A percentile compares a stretch with the other conserved stretches of the same genome.
Evolutionary conservation across 2,797 vertebrate species (phyloP).

Genomic region (Rhinichthys osculus): DNA sequence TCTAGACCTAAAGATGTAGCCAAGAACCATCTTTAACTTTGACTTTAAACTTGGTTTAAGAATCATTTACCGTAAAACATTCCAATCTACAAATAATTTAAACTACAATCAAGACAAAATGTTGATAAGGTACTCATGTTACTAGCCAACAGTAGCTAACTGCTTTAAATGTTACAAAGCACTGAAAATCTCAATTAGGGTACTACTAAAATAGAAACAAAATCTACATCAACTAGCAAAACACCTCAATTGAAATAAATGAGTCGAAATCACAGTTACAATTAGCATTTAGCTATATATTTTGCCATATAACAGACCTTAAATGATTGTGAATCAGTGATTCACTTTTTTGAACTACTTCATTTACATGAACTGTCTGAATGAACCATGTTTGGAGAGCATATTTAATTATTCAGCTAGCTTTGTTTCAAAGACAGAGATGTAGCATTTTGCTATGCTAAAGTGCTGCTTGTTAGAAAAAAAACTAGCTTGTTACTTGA

Average conservation of each 20-base stretch:
- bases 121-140: not conserved
- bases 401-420: not conserved
- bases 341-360: not conserved
- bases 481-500: not conserved
- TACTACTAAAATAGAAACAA: not conserved
- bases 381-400: not conserved
- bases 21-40: not conserved
- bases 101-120: not conserved
- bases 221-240: not conserved
- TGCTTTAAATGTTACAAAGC: not conserved
- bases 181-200: not conserved
- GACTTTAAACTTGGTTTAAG: not conserved
- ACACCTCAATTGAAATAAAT: not conserved
- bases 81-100: not conserved
- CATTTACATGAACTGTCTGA: not conserved
- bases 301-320: not conserved
- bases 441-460: not conserved
- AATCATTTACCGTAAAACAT: not conserved
- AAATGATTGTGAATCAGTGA: not conserved
- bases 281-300: not conserved
- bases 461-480: not conserved
- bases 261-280: not conserved
- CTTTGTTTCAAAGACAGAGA: not conserved
- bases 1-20: not conserved
- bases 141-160: not conserved